These are phyloP conservation scores for Salvelinus fontinalis DNA, from an alignment of 2,113 vertebrate species.

Conservation along the genomic window DNA sequence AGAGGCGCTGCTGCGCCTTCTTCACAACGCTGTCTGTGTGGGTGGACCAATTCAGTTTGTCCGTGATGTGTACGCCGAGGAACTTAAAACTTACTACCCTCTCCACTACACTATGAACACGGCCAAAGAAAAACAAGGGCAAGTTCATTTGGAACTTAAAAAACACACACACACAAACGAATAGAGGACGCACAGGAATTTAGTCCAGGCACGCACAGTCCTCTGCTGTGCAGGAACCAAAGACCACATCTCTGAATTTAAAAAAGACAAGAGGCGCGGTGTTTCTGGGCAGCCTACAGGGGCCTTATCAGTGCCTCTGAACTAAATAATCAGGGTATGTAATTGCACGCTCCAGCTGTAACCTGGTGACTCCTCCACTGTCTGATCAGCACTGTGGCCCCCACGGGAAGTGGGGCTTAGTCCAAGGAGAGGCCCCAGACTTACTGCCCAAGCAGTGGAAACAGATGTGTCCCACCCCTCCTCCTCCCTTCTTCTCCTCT, in stretches of 20 bases:
- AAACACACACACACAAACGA: not conserved
- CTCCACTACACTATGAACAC: not conserved
- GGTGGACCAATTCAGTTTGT: too few species aligned
- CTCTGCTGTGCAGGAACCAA: constrained; percentile 2
- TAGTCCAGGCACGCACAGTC: not conserved
- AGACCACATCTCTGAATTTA: constrained; percentile 10
- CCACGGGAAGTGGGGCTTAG: constrained; percentile 4
- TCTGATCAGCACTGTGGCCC: constrained; percentile 22
- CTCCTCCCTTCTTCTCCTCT: not conserved
- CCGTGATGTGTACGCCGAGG: too few species aligned
- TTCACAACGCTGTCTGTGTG: too few species aligned
- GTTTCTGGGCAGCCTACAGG: constrained; percentile 7
- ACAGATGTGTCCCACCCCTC: not conserved
- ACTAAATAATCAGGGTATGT: constrained; percentile 30
- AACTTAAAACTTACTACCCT: too few species aligned
- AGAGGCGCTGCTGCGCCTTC: too few species aligned
- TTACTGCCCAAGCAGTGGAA: constrained; percentile 9
- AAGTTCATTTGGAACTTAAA: constrained; percentile 6
- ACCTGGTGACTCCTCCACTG: constrained; percentile 14
- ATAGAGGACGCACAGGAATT: not conserved
- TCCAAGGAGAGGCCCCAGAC: constrained; percentile 10
- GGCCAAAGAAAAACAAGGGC: constrained; percentile 5
- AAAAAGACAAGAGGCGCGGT: constrained; percentile 5
- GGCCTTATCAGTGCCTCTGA: constrained; percentile 7
- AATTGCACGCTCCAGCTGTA: constrained; percentile 26